A percentile compares a stretch with the other conserved stretches of the same genome.
Evolutionary conservation across 2,113 vertebrate genomes (phyloP).

Genomic region (Arvicanthis niloticus): DNA sequence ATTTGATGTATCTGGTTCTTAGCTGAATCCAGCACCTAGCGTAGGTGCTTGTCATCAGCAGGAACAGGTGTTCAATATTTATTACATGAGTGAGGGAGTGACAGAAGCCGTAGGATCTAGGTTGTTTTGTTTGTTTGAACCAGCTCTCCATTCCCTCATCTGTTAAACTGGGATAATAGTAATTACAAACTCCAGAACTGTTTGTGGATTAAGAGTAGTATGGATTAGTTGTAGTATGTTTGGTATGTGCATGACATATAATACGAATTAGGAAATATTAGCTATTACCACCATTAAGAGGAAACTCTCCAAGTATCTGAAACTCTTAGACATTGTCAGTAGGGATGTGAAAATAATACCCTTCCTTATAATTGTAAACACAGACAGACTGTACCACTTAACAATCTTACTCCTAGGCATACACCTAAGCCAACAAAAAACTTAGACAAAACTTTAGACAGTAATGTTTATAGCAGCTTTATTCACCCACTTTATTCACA

Average conservation of each 20-base stretch:
- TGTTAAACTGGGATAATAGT: constrained; percentile 42
- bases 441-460: constrained; percentile 9
- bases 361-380: constrained; percentile 45
- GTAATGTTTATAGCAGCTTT: constrained; percentile 59
- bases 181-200: background rate
- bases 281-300: constrained; percentile 40
- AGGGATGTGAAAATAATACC: constrained; percentile 29
- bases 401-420: background rate
- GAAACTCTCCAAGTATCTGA: background rate
- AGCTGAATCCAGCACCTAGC: constrained; percentile 12
- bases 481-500: constrained; percentile 62
- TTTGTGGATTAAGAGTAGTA: background rate
- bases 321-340: background rate
- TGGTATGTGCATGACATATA: background rate
- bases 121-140: constrained; percentile 26
- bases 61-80: background rate
- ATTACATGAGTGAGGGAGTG: constrained; percentile 26
- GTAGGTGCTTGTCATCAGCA: background rate
- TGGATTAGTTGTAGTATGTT: background rate
- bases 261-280: constrained; percentile 37
- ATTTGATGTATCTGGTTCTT: background rate
- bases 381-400: background rate
- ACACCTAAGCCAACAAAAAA: constrained; percentile 48
- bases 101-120: constrained; percentile 11
- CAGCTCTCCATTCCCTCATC: constrained; percentile 28